Evolutionary conservation across 23 tunicate genomes (phyloP).

Genomic region (Halocynthia aurantium): DNA sequence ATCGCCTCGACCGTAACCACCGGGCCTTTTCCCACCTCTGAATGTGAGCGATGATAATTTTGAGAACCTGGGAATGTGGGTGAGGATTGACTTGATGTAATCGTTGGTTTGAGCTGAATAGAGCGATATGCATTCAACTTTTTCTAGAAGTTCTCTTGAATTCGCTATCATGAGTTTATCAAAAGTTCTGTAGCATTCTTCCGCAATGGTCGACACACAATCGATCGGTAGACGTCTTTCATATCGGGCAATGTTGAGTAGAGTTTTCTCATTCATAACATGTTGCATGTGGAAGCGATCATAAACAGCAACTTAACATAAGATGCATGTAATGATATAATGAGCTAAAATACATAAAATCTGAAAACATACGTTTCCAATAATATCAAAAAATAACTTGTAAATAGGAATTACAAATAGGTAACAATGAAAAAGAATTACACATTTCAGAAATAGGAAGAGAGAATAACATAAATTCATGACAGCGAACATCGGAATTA

Average conservation of each 20-base stretch:
- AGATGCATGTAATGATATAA: neutral
- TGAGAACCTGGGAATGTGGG: neutral
- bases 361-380: neutral
- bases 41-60: neutral
- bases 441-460: no score
- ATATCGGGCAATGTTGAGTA: conserved; percentile 1
- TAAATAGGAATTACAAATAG: no score
- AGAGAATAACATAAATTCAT: no score
- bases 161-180: neutral
- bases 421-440: no score
- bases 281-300: no score
- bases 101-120: neutral
- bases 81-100: neutral
- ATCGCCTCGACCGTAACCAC: neutral
- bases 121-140: conserved; percentile 6
- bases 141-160: neutral
- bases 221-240: conserved; percentile 19
- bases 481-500: no score
- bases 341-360: neutral
- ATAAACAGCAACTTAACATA: no score
- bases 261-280: conserved; percentile 7
- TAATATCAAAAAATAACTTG: neutral
- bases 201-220: neutral
- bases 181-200: neutral
- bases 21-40: conserved; percentile 8